phyloP scores from a whole-genome alignment of 2,797 vertebrate species.

The Selene dorsalis region DNA sequence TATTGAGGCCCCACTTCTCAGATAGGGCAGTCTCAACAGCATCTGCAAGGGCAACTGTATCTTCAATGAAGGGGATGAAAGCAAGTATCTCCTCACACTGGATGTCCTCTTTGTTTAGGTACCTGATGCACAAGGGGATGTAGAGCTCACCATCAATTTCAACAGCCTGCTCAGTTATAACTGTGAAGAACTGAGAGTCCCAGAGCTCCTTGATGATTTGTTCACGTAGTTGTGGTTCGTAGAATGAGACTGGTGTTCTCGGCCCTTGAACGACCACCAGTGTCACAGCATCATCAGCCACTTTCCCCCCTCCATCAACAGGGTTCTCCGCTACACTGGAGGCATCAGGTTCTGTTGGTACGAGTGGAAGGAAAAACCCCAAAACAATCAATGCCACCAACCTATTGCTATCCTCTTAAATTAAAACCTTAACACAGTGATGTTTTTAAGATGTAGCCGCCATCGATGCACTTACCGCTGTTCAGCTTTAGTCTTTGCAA shows the following conservation, averaged over 20 bases:
- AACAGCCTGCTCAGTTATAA: slow-evolving; percentile 80
- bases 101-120: slow-evolving; percentile 82
- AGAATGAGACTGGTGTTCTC: slow-evolving; percentile 77
- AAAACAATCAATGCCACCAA: not conserved
- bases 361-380: not conserved
- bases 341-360: slow-evolving; percentile 3
- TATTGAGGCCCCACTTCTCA: slow-evolving; percentile 87
- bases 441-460: slow-evolving; percentile 1
- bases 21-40: slow-evolving; percentile 78
- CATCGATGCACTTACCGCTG: slow-evolving; percentile 65
- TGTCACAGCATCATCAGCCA: slow-evolving; percentile 5
- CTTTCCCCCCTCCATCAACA: slow-evolving; percentile 34
- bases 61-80: slow-evolving; percentile 80
- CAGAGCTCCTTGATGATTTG: slow-evolving; percentile 84
- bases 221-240: slow-evolving; percentile 81
- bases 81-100: slow-evolving; percentile 85
- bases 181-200: slow-evolving; percentile 85
- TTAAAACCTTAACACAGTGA: not conserved
- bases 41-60: slow-evolving; percentile 73
- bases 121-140: slow-evolving; percentile 84
- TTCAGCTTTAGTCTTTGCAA: slow-evolving; percentile 70
- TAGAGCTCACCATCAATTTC: slow-evolving; percentile 78
- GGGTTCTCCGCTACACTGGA: slow-evolving; percentile 36
- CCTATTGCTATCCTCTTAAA: not conserved
- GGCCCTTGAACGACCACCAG: slow-evolving; percentile 30